Conservation (phyloP, 2,113 vertebrate genomes). For the Phylloscopus trochilus region DNA sequence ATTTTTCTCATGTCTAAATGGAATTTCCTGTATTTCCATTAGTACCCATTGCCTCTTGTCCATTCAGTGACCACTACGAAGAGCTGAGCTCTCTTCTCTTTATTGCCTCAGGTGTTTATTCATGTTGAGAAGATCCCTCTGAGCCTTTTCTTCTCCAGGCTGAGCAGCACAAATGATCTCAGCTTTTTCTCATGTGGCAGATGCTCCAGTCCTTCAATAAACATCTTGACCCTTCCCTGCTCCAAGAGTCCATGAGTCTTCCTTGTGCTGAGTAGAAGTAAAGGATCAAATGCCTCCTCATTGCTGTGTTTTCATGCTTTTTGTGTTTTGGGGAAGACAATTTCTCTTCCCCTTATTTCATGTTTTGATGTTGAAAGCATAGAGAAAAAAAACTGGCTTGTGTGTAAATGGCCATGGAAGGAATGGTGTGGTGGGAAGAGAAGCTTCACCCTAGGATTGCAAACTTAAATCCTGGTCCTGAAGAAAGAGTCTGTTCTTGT, state of each 20-base stretch:
- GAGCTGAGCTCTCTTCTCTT: not conserved
- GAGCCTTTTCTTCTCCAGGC: not conserved
- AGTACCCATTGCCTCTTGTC: not conserved
- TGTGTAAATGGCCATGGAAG: not conserved
- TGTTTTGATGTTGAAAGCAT: not conserved
- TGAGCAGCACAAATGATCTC: not conserved
- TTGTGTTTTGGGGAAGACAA: not conserved
- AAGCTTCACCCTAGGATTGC: not conserved
- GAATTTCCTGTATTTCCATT: not conserved
- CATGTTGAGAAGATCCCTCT: not conserved
- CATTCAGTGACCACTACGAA: not conserved
- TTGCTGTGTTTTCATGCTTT: not conserved
- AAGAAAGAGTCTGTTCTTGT: not conserved
- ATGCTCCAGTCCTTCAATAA: not conserved
- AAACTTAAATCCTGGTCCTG: not conserved
- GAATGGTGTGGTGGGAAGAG: not conserved
- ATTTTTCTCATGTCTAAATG: not conserved
- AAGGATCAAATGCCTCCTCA: not conserved
- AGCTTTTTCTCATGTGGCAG: not conserved
- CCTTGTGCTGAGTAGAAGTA: not conserved
- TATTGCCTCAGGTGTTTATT: not conserved
- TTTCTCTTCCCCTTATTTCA: not conserved
- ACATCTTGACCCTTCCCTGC: not conserved
- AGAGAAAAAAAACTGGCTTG: not conserved
- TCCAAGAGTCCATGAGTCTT: not conserved